Evolutionary conservation across 1,140 invertebrate genomes (phyloP).

Genomic region (Drosophila aff.): DNA sequence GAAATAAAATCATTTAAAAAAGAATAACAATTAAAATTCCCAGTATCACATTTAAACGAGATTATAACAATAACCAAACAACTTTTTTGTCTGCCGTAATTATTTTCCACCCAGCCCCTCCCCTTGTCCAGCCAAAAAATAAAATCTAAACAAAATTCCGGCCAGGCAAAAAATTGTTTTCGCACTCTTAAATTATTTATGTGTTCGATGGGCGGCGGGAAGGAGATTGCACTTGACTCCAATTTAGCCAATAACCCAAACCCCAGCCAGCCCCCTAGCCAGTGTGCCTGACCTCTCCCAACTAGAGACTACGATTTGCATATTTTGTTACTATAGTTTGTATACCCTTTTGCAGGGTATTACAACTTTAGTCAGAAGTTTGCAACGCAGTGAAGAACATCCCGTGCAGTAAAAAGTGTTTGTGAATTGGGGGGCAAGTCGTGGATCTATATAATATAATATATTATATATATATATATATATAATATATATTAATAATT

Average conservation of each 20-base stretch:
- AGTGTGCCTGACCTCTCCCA: slow-evolving; percentile 40
- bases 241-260: slow-evolving; percentile 54
- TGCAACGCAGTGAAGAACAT: too few relatives aligned
- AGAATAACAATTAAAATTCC: slow-evolving; percentile 33
- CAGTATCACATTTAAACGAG: slow-evolving; percentile 33
- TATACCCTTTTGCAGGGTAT: too few relatives aligned
- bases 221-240: slow-evolving; percentile 47
- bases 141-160: slow-evolving; percentile 32
- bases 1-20: slow-evolving; percentile 38
- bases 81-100: slow-evolving; percentile 18
- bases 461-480: too few relatives aligned
- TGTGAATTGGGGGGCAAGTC: too few relatives aligned
- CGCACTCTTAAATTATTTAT: slow-evolving; percentile 51
- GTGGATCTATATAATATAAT: too few relatives aligned
- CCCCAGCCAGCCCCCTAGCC: slow-evolving; percentile 1
- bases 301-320: slow-evolving; percentile 54
- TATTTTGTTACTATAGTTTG: slow-evolving; percentile 40
- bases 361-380: too few relatives aligned
- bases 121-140: neutral
- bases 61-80: slow-evolving; percentile 37
- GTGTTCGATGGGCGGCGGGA: slow-evolving; percentile 28
- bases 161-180: slow-evolving; percentile 26
- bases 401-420: too few relatives aligned
- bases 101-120: neutral
- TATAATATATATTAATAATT: too few relatives aligned